These are phyloP conservation scores for Apocheima hispidaria DNA, from an alignment of 2,888 invertebrate genomes.

Conservation along the genomic window DNA sequence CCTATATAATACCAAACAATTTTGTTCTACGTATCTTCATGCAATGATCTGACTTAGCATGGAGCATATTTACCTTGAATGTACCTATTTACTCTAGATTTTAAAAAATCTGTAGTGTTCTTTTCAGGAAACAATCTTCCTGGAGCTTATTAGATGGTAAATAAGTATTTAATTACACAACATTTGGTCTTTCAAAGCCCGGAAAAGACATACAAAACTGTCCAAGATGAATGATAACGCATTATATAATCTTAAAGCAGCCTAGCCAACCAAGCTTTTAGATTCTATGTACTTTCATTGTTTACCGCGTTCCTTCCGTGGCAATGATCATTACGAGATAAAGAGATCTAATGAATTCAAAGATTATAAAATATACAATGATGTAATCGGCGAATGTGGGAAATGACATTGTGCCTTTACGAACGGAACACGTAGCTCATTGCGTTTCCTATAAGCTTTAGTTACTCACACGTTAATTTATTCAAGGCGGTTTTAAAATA, in stretches of 20 bases:
- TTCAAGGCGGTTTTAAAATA: conserved; percentile 29
- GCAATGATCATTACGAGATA: conserved; percentile 34
- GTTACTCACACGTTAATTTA: conserved; percentile 27
- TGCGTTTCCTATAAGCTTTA: conserved; percentile 34
- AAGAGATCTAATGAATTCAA: conserved; percentile 34
- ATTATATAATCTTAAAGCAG: conserved; percentile 29
- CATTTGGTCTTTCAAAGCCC: conserved; percentile 1
- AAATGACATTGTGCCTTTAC: conserved; percentile 54
- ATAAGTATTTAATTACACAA: background rate
- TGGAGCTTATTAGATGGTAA: too few relatives aligned
- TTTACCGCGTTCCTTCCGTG: conserved; percentile 38
- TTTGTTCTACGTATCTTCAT: too few relatives aligned
- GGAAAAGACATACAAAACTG: conserved; percentile 23
- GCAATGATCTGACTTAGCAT: too few relatives aligned
- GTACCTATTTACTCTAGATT: too few relatives aligned
- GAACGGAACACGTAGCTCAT: conserved; percentile 10
- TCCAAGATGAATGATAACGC: conserved; percentile 30
- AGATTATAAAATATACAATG: conserved; percentile 41
- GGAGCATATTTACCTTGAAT: too few relatives aligned
- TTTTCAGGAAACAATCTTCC: too few relatives aligned
- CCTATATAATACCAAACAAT: too few relatives aligned
- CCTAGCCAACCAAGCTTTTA: conserved; percentile 23
- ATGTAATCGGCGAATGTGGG: conserved; percentile 53
- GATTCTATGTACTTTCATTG: conserved; percentile 37
- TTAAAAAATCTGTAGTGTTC: too few relatives aligned